These are phyloP conservation scores for Botia almorhae DNA, from an alignment of 2,797 vertebrate genomes.

Conservation along the genomic window DNA sequence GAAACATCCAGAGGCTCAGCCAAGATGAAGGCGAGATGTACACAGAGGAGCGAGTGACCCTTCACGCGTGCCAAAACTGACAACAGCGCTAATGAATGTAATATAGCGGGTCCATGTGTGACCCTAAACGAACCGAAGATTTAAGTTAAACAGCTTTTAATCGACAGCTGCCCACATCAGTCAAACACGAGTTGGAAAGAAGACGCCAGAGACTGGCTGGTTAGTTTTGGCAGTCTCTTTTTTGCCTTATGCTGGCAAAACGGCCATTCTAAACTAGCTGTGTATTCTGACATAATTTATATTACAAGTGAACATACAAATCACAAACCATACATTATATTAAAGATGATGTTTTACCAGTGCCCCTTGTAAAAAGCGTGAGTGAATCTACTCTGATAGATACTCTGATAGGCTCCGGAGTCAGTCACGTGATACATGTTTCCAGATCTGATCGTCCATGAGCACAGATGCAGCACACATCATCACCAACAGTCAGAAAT, in stretches of 20 bases:
- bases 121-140: background rate
- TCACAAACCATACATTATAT: background rate
- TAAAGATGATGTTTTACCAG: background rate
- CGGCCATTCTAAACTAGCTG: background rate
- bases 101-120: background rate
- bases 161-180: background rate
- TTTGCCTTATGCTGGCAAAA: background rate
- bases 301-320: background rate
- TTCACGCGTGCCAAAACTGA: slow-evolving; percentile 10
- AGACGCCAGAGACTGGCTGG: background rate
- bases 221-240: background rate
- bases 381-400: no score
- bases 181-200: background rate
- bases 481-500: no score
- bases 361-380: no score
- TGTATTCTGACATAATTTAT: background rate
- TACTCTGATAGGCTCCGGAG: background rate
- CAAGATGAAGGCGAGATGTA: slow-evolving; percentile 16
- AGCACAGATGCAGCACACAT: background rate
- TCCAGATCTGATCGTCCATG: background rate
- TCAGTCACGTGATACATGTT: background rate
- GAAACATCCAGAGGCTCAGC: background rate
- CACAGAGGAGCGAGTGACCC: slow-evolving; percentile 21
- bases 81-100: slow-evolving; percentile 21
- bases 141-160: slow-evolving; percentile 7